A percentile compares a stretch with the other conserved stretches of the same genome.
phyloP scores from a whole-genome alignment of 2,888 invertebrate genomes.

The Ophion ellenae region DNA sequence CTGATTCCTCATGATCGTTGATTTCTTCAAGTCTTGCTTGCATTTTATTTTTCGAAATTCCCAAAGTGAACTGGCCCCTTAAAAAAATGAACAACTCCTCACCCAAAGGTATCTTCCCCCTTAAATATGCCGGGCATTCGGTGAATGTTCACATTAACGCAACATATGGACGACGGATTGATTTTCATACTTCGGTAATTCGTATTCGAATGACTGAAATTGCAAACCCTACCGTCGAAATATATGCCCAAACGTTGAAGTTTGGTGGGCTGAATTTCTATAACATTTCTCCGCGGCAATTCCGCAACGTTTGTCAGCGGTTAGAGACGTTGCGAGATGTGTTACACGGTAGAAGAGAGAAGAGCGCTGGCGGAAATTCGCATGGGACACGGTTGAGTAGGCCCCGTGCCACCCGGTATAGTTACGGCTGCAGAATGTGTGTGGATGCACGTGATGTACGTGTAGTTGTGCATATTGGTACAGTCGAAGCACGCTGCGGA shows the following conservation, averaged over 20 bases:
- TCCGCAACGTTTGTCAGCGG: constrained; percentile 16
- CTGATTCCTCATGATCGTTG: too few relatives aligned
- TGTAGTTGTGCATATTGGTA: constrained; percentile 22
- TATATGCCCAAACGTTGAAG: constrained; percentile 3
- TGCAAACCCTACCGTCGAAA: constrained; percentile 26
- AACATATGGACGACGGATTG: constrained; percentile 4
- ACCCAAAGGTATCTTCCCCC: too few relatives aligned
- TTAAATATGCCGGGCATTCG: too few relatives aligned
- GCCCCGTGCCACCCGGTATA: constrained; percentile 62
- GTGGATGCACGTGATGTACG: constrained; percentile 4
- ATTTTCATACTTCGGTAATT: constrained; percentile 56
- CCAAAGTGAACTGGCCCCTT: too few relatives aligned
- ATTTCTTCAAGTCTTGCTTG: too few relatives aligned
- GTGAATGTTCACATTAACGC: neutral
- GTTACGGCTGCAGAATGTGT: constrained; percentile 12
- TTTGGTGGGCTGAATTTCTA: constrained; percentile 13
- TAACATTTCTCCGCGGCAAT: constrained; percentile 28
- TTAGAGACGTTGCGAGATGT: constrained; percentile 57
- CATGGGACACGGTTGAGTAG: constrained; percentile 54
- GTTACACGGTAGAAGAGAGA: constrained; percentile 61
- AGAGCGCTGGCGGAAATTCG: constrained; percentile 57
- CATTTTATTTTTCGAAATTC: too few relatives aligned
- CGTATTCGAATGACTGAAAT: constrained; percentile 36
- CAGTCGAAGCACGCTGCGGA: constrained; percentile 54
- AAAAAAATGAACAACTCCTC: too few relatives aligned